These are phyloP conservation scores for Zonotrichia leucophrys DNA, from an alignment of 2,113 vertebrate genomes.

Conservation along the genomic window DNA sequence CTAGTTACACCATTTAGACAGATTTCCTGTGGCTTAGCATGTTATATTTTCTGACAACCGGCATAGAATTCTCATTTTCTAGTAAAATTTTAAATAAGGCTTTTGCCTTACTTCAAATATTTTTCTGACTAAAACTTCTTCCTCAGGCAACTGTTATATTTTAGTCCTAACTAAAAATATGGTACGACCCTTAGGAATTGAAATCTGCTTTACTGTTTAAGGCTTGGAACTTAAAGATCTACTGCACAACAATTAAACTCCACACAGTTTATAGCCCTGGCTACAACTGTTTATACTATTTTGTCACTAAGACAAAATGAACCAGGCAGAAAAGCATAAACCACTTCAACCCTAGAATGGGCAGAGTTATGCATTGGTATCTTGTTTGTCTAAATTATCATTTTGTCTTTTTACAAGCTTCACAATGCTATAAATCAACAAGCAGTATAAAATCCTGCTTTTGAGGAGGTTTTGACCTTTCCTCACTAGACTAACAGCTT, in stretches of 20 bases:
- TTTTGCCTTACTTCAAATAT: slow-evolving; percentile 50
- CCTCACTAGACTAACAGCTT: neutral
- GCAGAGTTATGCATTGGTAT: neutral
- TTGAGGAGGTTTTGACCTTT: neutral
- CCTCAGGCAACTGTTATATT: slow-evolving; percentile 3
- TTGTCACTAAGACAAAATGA: slow-evolving; percentile 13
- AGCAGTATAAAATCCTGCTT: neutral
- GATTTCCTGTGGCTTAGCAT: neutral
- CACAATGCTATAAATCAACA: neutral
- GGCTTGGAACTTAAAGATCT: slow-evolving; percentile 5
- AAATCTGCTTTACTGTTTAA: slow-evolving; percentile 32
- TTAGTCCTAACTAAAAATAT: slow-evolving; percentile 10
- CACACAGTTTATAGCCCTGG: neutral
- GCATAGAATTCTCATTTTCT: neutral
- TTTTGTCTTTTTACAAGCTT: neutral
- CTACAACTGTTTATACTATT: neutral
- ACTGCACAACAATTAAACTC: neutral
- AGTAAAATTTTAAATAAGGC: neutral
- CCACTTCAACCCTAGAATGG: neutral
- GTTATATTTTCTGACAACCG: neutral
- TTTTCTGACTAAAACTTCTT: slow-evolving; percentile 34
- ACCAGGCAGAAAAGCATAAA: neutral
- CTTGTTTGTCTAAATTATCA: neutral
- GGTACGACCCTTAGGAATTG: neutral
- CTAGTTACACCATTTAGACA: neutral